Base-by-base conservation (phyloP, 2,888 invertebrate genomes). In the Scaeva pyrastri region DNA sequence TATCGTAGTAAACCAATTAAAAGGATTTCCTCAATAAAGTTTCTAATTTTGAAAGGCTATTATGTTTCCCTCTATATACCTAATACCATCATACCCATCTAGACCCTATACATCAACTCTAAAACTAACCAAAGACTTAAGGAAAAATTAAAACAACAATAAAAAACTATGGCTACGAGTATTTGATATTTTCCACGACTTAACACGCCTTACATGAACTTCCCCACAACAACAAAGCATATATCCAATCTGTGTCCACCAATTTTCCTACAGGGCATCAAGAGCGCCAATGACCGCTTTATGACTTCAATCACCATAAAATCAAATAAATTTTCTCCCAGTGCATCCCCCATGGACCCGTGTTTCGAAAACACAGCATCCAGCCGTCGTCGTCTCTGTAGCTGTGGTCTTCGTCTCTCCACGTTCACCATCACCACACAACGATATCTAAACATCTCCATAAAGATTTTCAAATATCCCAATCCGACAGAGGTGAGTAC, bases 251-350 rank as follows among this genome's bases (percentile, higher is more conserved):
- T 68, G n/a, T 12, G 31, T 36, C 31, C 23, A 56, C 48, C 23
- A 55, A 82, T 66, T 75, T 76, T 73, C 66, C 50, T 58, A 55
- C 19, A 55, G 45, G 64, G 45, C 31, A 31, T n/a, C 21, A 12
- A 41, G 41, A 70, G 56, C 77, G 76, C 86, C 86, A 86, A 86
- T 86, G 86, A 86, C 86, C 86, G 86, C 86, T 82, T 86, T 86
- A 86, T 82, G 70, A 82, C 82, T 74, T 74, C 73, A 74, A 82
- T 82, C 77, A 66, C 71, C 73, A 86, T 78, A 82, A 86, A 77
- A 74, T 64, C 45, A 43, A 48, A 78, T 73, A 82, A 76, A 52
- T 81, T 86, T 86, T 86, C 77, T 86, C 62, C 50, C 86, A 86
- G 86, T 86, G 86, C 82, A 86, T 85, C 86, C 75, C 84, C 79